Base-by-base conservation (phyloP, 92 coral and sea anemone species). In the Diadumene lineata region DNA sequence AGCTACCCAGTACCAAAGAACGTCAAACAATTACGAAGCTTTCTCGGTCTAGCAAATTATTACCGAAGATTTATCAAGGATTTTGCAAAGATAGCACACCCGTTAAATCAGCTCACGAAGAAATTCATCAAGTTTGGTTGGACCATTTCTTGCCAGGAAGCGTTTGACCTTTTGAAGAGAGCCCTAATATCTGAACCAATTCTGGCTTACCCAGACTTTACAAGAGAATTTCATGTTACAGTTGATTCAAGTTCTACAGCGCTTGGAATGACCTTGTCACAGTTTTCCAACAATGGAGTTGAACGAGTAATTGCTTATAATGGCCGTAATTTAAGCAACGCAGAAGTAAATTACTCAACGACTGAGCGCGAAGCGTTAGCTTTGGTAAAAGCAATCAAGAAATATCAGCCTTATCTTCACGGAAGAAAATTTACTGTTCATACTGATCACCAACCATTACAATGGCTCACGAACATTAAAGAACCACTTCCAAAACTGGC, bases 141-240 rank as follows among this genome's bases (percentile, higher is more conserved):
- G n/a, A n/a, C n/a, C n/a, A n/a, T n/a, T n/a, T n/a, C n/a, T n/a
- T 79, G 78, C 27, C 78, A 70, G 21, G 78, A 70, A 48, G 84
- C 77, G 2, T 79, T 79, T 56, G 82, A 68, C 24, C 69, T 43
- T 21, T 64, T 79, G 62, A 60, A 79, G 22, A 46, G 70, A 16
- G 70, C 77, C 0, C 22, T 69, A 24, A 50, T 60, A 11, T 66
- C 82, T 9, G 75, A 66, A n/a, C 82, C 83, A n/a, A 69, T 56
- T 0, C 44, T 68, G 34, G 51, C 69, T 0, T 78, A 78, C 28
- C 75, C 82, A 0, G 75, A 79, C 29, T 79, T 79, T 24, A 26
- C 77, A 0, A 70, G 64, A 31, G 75, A 72, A 64, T 69, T 79
- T 55, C 69, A 78, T 29, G 57, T 68, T 60, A 53, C 69, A 57